Evolutionary conservation across 1,140 invertebrate species (phyloP).

Genomic region (Paracyclopina nana): DNA sequence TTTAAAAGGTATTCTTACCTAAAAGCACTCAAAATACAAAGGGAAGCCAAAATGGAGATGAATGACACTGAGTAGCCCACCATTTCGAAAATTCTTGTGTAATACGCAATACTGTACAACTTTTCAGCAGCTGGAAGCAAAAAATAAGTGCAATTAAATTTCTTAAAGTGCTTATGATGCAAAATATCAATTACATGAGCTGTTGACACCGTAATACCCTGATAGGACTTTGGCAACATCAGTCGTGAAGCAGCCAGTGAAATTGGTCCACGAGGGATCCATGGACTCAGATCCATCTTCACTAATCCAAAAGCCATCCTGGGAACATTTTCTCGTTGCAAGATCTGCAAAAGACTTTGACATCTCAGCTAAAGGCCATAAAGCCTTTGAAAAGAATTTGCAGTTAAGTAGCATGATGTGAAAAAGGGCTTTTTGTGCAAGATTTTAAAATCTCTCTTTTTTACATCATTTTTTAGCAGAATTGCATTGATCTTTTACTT

Average conservation of each 20-base stretch:
- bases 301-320: neutral
- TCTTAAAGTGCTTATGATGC: too few species aligned
- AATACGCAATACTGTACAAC: conserved; percentile 47
- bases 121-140: conserved; percentile 22
- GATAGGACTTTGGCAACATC: conserved; percentile 31
- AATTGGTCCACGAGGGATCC: conserved; percentile 48
- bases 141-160: too few species aligned
- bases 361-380: too few species aligned
- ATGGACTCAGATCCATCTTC: neutral
- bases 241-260: conserved; percentile 54
- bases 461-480: too few species aligned
- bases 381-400: too few species aligned
- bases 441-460: too few species aligned
- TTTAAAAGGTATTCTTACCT: too few species aligned
- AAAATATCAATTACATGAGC: too few species aligned
- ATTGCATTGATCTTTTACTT: too few species aligned
- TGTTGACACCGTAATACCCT: conserved; percentile 2
- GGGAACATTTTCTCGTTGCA: neutral
- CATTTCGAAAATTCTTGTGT: conserved; percentile 54
- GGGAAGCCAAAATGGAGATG: conserved; percentile 44
- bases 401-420: too few species aligned
- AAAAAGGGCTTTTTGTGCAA: too few species aligned
- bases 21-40: conserved; percentile 58
- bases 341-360: conserved; percentile 3
- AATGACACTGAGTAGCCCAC: conserved; percentile 59